Conservation (phyloP, 2,888 invertebrate genomes). For the Ceraclea dissimilis region DNA sequence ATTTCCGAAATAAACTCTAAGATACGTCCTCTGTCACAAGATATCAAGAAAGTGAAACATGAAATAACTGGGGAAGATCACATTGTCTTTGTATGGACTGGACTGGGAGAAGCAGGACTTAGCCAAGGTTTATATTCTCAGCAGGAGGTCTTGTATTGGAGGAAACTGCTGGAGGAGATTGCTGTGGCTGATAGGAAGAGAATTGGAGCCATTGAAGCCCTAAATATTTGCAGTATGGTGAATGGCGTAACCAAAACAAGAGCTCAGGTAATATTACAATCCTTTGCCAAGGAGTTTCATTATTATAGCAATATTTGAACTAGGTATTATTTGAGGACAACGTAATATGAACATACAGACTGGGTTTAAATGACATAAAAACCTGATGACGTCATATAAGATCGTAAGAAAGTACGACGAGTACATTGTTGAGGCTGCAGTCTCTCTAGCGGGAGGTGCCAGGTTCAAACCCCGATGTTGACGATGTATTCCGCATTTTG, state of each 20-base stretch:
- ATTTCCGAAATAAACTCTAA: conserved; percentile 9
- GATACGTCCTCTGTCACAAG: conserved; percentile 13
- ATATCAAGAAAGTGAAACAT: conserved; percentile 7
- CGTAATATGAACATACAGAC: too few species aligned
- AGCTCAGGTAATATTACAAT: conserved; percentile 15
- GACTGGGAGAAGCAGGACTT: conserved; percentile 10
- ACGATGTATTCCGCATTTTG: too few species aligned
- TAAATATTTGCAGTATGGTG: conserved; percentile 6
- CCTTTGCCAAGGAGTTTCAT: too few species aligned
- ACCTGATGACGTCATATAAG: too few species aligned
- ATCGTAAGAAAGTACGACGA: too few species aligned
- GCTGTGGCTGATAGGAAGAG: conserved; percentile 11
- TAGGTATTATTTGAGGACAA: too few species aligned
- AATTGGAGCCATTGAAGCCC: conserved; percentile 8
- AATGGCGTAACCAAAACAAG: conserved; percentile 9
- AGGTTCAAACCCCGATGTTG: too few species aligned
- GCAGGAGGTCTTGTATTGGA: conserved; percentile 10
- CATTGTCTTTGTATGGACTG: conserved; percentile 14
- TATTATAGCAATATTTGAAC: too few species aligned
- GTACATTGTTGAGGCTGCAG: too few species aligned
- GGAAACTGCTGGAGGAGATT: conserved; percentile 13
- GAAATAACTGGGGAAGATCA: conserved; percentile 6
- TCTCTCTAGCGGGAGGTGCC: too few species aligned
- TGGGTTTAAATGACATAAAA: too few species aligned
- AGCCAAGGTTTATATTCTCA: conserved; percentile 1